Percentiles rank a stretch among this genome's conserved stretches.
These are phyloP conservation scores for Pyrgilauda ruficollis DNA, from an alignment of 2,113 vertebrate genomes.

Conservation along the genomic window DNA sequence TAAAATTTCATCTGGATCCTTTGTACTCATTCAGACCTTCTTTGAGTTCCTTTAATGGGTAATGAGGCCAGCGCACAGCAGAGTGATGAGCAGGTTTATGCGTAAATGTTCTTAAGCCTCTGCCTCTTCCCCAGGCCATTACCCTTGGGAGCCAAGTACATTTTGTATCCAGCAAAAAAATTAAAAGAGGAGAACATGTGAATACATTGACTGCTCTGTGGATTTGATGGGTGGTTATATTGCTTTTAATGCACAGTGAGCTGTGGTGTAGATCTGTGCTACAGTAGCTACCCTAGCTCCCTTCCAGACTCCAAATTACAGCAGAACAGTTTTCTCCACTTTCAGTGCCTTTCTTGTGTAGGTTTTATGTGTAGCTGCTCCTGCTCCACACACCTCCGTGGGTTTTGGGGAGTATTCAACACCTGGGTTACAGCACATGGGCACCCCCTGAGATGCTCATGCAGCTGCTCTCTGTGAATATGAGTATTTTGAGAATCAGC, in stretches of 20 bases:
- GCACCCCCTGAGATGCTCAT: neutral
- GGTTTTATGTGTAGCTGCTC: neutral
- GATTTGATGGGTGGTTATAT: neutral
- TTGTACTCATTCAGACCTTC: neutral
- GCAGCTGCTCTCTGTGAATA: neutral
- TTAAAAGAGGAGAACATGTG: neutral
- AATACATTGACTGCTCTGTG: neutral
- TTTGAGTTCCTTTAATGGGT: neutral
- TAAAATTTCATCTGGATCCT: constrained; percentile 8
- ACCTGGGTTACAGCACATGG: neutral
- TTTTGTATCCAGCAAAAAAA: neutral
- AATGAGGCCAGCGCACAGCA: neutral
- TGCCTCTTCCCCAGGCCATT: neutral
- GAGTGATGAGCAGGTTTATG: neutral
- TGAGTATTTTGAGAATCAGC: neutral
- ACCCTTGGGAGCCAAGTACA: neutral
- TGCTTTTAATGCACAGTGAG: neutral
- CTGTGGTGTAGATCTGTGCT: neutral
- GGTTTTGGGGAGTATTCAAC: neutral
- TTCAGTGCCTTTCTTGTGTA: neutral
- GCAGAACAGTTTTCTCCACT: neutral
- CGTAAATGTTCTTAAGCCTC: neutral
- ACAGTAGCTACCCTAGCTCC: neutral
- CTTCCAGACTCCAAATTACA: neutral
- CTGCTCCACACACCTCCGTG: neutral